Conservation (phyloP, 2,797 vertebrate genomes). For the Glyptemys insculpta region DNA sequence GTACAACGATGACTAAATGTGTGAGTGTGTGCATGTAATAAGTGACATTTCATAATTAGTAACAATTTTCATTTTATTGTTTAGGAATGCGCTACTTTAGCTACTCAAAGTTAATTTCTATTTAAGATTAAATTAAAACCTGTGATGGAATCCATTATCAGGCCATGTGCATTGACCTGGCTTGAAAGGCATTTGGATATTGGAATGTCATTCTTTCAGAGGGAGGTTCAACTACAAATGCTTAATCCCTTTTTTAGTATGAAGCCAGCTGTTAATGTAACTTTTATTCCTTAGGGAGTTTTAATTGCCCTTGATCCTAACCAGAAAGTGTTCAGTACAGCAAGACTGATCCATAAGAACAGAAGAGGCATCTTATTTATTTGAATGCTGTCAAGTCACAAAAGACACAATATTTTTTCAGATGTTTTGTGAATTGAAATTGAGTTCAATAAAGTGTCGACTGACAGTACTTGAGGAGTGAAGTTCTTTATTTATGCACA, state of each 20-base stretch:
- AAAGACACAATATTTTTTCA: background rate
- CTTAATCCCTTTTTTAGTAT: background rate
- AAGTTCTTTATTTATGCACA: background rate
- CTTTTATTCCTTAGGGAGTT: background rate
- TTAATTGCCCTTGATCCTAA: conserved; percentile 2
- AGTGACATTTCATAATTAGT: background rate
- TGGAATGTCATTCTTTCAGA: background rate
- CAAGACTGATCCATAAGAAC: conserved; percentile 5
- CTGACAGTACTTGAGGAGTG: background rate
- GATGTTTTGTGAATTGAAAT: background rate
- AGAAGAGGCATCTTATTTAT: background rate
- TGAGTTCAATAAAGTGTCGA: background rate
- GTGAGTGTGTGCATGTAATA: conserved; percentile 3
- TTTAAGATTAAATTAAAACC: background rate
- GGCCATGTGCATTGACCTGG: background rate
- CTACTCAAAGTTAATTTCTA: conserved; percentile 18
- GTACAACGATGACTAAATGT: background rate
- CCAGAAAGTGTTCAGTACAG: background rate
- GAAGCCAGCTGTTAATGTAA: background rate
- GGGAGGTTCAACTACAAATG: background rate
- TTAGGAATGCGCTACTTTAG: conserved; percentile 8
- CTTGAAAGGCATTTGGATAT: background rate
- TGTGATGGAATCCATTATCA: conserved; percentile 22
- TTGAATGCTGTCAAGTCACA: conserved; percentile 14
- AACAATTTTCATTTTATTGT: background rate